phyloP scores from a whole-genome alignment of 2,888 invertebrate genomes.

The Cryptus viduatorius region DNA sequence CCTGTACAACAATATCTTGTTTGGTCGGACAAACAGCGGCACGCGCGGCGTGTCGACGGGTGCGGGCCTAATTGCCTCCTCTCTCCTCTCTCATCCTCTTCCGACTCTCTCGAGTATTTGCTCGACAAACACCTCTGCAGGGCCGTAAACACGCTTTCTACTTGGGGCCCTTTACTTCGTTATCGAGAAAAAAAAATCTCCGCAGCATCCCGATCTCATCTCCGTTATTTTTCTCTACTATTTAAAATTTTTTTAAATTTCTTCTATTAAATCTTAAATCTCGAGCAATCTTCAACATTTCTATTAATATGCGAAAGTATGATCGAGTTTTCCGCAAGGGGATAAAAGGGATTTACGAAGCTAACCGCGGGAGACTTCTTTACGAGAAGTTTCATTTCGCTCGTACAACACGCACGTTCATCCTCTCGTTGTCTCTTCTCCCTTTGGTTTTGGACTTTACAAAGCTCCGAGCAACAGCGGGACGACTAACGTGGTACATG shows the following conservation, averaged over 20 bases:
- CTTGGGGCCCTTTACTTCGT: constrained; percentile 20
- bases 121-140: constrained; percentile 67
- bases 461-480: constrained; percentile 9
- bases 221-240: background rate
- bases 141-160: constrained; percentile 62
- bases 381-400: constrained; percentile 25
- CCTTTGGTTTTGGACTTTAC: background rate
- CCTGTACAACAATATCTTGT: constrained; percentile 80
- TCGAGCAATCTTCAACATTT: no score
- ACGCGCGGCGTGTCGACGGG: constrained; percentile 75
- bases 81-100: constrained; percentile 48
- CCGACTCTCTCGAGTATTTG: constrained; percentile 70
- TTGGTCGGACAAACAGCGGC: constrained; percentile 83
- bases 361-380: constrained; percentile 6
- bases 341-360: constrained; percentile 1
- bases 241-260: background rate
- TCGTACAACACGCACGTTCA: constrained; percentile 35
- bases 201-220: constrained; percentile 1
- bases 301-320: background rate
- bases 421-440: constrained; percentile 21
- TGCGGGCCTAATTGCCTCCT: constrained; percentile 69
- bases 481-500: constrained; percentile 14
- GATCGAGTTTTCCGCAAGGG: constrained; percentile 15
- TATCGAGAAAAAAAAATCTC: constrained; percentile 17
- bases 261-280: background rate